phyloP scores from a whole-genome alignment of 2,797 vertebrate genomes.

The Falco concolor region DNA sequence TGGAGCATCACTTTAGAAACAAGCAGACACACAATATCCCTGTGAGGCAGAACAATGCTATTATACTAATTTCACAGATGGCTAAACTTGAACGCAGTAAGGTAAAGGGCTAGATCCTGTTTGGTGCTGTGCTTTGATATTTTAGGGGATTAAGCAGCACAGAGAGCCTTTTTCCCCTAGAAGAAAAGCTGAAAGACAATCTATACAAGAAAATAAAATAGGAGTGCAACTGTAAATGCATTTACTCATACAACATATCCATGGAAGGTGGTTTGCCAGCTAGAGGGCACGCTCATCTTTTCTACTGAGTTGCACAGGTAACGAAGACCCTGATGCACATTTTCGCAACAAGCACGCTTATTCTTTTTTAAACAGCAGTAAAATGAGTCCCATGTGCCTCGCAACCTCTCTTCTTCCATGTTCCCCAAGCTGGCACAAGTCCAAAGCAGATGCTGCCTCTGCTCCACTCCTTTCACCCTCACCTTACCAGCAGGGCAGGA shows the following conservation, averaged over 20 bases:
- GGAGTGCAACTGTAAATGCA: background rate
- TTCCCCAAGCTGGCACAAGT: background rate
- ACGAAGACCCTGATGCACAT: background rate
- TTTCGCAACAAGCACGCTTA: background rate
- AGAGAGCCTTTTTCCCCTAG: background rate
- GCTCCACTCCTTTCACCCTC: background rate
- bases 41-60: conserved; percentile 56
- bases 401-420: background rate
- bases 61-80: conserved; percentile 67
- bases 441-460: conserved; percentile 28
- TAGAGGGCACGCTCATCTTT: background rate
- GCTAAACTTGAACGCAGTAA: conserved; percentile 15
- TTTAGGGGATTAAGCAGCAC: conserved; percentile 1
- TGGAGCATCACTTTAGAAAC: conserved; percentile 51
- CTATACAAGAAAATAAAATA: background rate
- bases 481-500: background rate
- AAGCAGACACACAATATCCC: conserved; percentile 3
- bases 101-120: conserved; percentile 37
- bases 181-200: background rate
- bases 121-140: background rate
- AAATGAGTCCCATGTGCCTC: background rate
- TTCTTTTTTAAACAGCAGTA: background rate
- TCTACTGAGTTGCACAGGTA: background rate
- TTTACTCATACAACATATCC: background rate
- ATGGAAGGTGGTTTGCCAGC: background rate